These are phyloP conservation scores for Amblyornis subalaris DNA, from an alignment of 2,113 vertebrate species.

Conservation along the genomic window DNA sequence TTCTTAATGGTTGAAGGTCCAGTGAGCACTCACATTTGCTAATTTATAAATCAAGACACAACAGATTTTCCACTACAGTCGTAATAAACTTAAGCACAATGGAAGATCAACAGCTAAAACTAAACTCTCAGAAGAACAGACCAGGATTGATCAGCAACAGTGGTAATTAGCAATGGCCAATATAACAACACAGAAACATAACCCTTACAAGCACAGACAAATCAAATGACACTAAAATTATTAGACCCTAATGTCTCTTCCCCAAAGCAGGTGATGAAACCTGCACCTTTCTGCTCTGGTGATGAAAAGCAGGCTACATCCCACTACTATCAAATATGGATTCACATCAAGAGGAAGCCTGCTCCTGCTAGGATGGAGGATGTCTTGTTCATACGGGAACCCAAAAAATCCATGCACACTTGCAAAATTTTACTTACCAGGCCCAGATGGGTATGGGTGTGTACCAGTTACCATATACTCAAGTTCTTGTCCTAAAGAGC, in stretches of 20 bases:
- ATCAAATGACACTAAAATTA: background rate
- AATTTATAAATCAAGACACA: background rate
- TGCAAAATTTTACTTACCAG: conserved; percentile 74
- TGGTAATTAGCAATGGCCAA: background rate
- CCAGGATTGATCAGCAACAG: rapidly evolving
- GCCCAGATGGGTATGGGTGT: conserved; percentile 94
- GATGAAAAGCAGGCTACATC: background rate
- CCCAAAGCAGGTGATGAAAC: background rate
- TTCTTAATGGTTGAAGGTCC: background rate
- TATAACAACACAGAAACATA: background rate
- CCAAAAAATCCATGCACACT: background rate
- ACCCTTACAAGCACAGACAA: background rate
- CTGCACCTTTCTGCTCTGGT: background rate
- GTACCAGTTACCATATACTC: conserved; percentile 95
- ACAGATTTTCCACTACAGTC: background rate
- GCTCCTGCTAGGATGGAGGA: background rate
- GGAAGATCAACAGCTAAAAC: background rate
- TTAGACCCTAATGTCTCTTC: background rate
- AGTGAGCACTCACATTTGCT: background rate
- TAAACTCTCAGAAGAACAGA: background rate
- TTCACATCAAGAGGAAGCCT: background rate
- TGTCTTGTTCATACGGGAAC: background rate
- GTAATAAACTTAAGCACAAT: background rate
- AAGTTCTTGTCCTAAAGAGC: conserved; percentile 78
- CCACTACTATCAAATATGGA: background rate